Percentiles rank a stretch among this genome's conserved stretches.
Evolutionary conservation across 2,888 invertebrate species (phyloP).

Genomic region (Pachycephus smyrnensis): DNA sequence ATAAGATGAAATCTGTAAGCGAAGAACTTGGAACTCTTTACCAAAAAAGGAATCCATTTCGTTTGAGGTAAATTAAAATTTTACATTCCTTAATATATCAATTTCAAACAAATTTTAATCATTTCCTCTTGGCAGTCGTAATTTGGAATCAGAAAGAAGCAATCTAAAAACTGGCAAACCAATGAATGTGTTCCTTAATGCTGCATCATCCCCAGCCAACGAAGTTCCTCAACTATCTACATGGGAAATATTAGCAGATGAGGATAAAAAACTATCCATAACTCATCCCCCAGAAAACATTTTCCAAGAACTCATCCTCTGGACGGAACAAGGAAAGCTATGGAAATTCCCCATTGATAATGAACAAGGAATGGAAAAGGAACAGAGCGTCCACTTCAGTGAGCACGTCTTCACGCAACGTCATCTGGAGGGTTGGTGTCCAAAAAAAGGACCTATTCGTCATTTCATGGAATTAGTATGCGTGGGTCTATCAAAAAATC

Average conservation of each 20-base stretch:
- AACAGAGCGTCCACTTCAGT: constrained; percentile 81
- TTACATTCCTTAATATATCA: neutral
- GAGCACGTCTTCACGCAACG: constrained; percentile 95
- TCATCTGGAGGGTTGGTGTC: constrained; percentile 90
- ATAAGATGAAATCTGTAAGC: neutral
- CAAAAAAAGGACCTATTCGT: constrained; percentile 87
- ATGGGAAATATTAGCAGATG: constrained; percentile 77
- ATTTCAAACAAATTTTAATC: neutral
- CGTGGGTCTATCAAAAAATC: constrained; percentile 93
- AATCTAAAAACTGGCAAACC: constrained; percentile 74
- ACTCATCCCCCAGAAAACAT: constrained; percentile 86
- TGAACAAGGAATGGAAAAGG: constrained; percentile 86
- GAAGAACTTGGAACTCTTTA: neutral
- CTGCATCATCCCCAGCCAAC: constrained; percentile 8
- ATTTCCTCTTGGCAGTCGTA: neutral
- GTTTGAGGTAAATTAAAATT: neutral
- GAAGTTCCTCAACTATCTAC: constrained; percentile 70
- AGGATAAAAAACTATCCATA: constrained; percentile 76
- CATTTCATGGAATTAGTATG: constrained; percentile 98
- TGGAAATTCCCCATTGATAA: constrained; percentile 99
- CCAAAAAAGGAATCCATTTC: neutral
- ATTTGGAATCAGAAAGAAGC: neutral
- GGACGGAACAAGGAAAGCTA: constrained; percentile 94
- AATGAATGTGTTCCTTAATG: constrained; percentile 74
- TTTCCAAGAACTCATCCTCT: constrained; percentile 92